A percentile compares a stretch with the other conserved stretches of the same genome.
Evolutionary conservation across 2,113 vertebrate species (phyloP).

Genomic region (Promerops cafer): DNA sequence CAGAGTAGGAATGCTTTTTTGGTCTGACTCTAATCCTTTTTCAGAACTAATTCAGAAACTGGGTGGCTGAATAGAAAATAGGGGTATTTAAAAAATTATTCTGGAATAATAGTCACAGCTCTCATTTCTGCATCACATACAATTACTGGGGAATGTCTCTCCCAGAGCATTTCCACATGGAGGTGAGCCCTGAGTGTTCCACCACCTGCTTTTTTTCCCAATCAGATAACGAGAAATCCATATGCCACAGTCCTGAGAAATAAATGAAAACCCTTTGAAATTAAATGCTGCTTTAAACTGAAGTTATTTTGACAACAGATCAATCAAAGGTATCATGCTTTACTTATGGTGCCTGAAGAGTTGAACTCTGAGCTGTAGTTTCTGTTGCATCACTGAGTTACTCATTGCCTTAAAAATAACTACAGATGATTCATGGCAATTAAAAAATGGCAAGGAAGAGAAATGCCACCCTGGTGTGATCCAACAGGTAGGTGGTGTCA

Average conservation of each 20-base stretch:
- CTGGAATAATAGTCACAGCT: neutral
- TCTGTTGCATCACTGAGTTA: conserved; percentile 7
- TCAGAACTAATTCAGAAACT: conserved; percentile 4
- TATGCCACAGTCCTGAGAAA: neutral
- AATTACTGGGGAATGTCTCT: neutral
- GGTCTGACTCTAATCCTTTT: neutral
- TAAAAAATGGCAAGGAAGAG: neutral
- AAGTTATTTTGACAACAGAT: conserved; percentile 25
- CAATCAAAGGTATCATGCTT: neutral
- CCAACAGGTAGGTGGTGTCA: neutral
- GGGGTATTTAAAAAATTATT: neutral
- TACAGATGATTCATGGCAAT: conserved; percentile 2
- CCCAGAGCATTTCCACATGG: neutral
- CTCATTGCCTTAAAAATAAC: conserved; percentile 14
- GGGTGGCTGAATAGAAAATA: neutral
- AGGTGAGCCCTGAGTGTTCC: neutral
- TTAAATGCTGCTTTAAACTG: neutral
- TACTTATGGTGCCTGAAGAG: neutral
- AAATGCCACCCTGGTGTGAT: neutral
- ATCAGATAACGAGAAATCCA: neutral
- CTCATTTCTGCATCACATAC: neutral
- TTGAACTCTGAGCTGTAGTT: neutral
- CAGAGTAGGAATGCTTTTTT: neutral
- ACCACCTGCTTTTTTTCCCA: neutral
- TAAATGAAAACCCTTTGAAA: neutral